Evolutionary conservation across 2,797 vertebrate genomes (phyloP).

Genomic region (Gobionotothen gibberifrons): DNA sequence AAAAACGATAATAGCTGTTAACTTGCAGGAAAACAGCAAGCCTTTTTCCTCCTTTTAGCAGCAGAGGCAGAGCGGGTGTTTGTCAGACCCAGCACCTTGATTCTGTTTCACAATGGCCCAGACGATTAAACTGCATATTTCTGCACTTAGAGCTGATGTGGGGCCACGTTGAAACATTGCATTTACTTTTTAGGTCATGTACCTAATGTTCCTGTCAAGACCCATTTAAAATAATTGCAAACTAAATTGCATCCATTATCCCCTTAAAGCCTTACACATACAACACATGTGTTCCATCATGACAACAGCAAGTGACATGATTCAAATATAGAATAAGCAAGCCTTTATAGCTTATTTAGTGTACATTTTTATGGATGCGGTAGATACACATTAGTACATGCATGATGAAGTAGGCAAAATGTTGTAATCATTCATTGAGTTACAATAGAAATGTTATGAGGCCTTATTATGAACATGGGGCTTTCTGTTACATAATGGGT

Average conservation of each 20-base stretch:
- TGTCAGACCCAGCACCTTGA: conserved; percentile 46
- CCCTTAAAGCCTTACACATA: conserved; percentile 12
- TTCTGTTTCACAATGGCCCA: conserved; percentile 43
- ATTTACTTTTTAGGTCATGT: conserved; percentile 38
- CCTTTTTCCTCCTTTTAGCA: not conserved
- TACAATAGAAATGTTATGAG: not conserved
- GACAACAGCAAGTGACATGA: conserved; percentile 17
- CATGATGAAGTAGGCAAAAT: conserved; percentile 11
- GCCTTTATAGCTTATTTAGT: conserved; percentile 12
- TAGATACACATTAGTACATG: conserved; percentile 23
- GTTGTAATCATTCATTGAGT: not conserved
- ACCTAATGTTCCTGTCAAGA: conserved; percentile 51
- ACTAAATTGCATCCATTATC: conserved; percentile 53
- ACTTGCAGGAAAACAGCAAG: conserved; percentile 48
- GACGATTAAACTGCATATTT: conserved; percentile 44
- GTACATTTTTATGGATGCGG: not conserved
- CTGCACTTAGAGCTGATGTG: conserved; percentile 42
- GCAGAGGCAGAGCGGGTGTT: conserved; percentile 16
- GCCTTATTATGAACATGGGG: conserved; percentile 7
- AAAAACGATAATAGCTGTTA: conserved; percentile 45
- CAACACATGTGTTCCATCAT: conserved; percentile 31
- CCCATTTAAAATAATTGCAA: conserved; percentile 46
- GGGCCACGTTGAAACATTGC: conserved; percentile 40
- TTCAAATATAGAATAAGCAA: not conserved
- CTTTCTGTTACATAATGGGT: conserved; percentile 1